Conservation (phyloP, 2,113 vertebrate genomes). For the Nasalis larvatus region DNA sequence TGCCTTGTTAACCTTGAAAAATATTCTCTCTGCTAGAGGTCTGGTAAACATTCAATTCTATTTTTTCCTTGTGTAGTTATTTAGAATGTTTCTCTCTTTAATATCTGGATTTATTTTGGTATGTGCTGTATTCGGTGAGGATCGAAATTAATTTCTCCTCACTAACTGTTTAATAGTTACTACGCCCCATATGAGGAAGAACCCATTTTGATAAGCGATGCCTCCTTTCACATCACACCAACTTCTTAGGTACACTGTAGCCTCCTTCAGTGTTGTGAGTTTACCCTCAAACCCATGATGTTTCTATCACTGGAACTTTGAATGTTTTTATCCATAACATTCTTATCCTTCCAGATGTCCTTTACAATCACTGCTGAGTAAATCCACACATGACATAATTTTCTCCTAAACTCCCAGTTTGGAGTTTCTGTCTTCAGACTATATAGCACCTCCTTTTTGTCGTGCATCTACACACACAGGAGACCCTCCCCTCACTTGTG, state of each 20-base stretch:
- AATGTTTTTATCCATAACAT: not conserved
- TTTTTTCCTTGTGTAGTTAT: not conserved
- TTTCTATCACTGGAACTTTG: not conserved
- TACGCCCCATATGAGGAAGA: not conserved
- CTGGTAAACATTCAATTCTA: not conserved
- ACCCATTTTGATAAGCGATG: not conserved
- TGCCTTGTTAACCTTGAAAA: not conserved
- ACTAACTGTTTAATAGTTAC: not conserved
- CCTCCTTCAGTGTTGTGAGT: not conserved
- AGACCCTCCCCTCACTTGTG: not conserved
- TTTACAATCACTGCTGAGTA: not conserved
- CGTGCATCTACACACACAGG: not conserved
- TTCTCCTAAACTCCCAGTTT: not conserved
- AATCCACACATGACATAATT: not conserved
- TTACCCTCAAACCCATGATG: not conserved
- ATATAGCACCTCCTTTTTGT: not conserved
- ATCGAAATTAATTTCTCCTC: not conserved
- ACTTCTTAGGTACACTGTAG: not conserved
- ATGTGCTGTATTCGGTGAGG: not conserved
- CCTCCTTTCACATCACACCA: not conserved
- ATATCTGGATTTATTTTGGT: not conserved
- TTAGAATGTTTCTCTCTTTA: constrained; percentile 11
- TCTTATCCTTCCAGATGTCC: not conserved
- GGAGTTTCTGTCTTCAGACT: not conserved
- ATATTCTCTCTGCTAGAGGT: not conserved